These are phyloP conservation scores for Corythaeola cristata DNA, from an alignment of 2,113 vertebrate genomes.

Conservation along the genomic window DNA sequence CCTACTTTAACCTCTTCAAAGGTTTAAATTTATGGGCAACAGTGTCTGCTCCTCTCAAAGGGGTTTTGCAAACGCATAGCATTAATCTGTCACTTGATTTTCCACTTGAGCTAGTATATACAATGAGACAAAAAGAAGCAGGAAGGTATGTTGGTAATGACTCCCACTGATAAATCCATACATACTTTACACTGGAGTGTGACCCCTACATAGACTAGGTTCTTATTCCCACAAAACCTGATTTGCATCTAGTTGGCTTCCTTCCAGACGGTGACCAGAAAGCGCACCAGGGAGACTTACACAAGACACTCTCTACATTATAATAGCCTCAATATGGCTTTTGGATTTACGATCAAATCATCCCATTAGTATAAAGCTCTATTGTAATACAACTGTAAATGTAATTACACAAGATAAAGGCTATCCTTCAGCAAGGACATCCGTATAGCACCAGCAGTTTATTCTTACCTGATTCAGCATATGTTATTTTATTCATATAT, in stretches of 20 bases:
- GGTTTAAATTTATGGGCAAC: not conserved
- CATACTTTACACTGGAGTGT: slow-evolving; percentile 5
- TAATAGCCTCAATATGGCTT: not conserved
- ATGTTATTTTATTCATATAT: not conserved
- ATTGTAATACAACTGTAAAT: not conserved
- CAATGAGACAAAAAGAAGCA: slow-evolving; percentile 29
- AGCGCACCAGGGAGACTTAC: not conserved
- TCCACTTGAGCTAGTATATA: slow-evolving; percentile 51
- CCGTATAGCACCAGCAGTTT: not conserved
- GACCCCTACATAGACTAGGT: not conserved
- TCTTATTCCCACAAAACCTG: slow-evolving; percentile 3
- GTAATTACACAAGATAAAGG: not conserved
- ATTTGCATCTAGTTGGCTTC: slow-evolving; percentile 6
- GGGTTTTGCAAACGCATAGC: not conserved
- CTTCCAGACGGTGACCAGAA: not conserved
- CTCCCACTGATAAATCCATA: slow-evolving; percentile 53
- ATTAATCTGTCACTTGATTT: slow-evolving; percentile 66
- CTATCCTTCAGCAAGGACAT: not conserved
- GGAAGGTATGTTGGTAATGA: not conserved
- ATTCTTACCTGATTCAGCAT: not conserved
- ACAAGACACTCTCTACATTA: not conserved
- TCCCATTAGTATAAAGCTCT: not conserved
- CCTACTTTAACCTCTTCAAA: not conserved
- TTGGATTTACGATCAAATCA: not conserved
- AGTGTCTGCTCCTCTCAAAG: slow-evolving; percentile 18